These are phyloP conservation scores for Carollia perspicillata DNA, from an alignment of 2,113 vertebrate genomes.

Conservation along the genomic window DNA sequence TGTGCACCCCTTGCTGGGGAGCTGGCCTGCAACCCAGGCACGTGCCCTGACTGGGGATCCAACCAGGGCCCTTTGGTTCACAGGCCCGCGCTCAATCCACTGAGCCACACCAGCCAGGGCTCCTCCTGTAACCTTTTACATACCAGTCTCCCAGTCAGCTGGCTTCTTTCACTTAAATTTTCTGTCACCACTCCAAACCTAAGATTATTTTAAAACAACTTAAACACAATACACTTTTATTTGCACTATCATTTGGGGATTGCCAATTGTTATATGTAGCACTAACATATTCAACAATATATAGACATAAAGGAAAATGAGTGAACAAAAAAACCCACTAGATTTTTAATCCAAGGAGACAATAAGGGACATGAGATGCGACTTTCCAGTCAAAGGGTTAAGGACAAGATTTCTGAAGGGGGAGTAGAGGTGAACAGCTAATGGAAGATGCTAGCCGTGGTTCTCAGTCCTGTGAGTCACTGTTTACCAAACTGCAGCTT, in stretches of 20 bases:
- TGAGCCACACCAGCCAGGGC: no score
- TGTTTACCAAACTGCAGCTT: background rate
- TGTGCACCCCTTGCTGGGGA: no score
- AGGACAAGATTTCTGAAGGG: background rate
- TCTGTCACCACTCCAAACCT: background rate
- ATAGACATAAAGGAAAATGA: background rate
- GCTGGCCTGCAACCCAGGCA: no score
- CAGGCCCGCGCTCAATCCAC: no score
- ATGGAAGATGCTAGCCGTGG: background rate
- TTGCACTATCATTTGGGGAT: background rate
- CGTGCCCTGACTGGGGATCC: no score
- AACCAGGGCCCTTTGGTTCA: no score
- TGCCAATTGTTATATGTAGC: background rate
- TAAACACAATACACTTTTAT: background rate
- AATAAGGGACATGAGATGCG: background rate
- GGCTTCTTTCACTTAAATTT: background rate
- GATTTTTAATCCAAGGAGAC: background rate
- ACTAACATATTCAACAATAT: background rate
- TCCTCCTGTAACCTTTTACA: background rate
- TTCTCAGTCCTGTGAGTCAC: background rate
- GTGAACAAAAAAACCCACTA: background rate
- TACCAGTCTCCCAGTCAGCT: background rate
- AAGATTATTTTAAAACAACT: conserved; percentile 27
- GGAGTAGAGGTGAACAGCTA: background rate
- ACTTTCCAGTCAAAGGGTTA: background rate